Base-by-base conservation (phyloP, 2,888 invertebrate genomes). In the Meganola albula region DNA sequence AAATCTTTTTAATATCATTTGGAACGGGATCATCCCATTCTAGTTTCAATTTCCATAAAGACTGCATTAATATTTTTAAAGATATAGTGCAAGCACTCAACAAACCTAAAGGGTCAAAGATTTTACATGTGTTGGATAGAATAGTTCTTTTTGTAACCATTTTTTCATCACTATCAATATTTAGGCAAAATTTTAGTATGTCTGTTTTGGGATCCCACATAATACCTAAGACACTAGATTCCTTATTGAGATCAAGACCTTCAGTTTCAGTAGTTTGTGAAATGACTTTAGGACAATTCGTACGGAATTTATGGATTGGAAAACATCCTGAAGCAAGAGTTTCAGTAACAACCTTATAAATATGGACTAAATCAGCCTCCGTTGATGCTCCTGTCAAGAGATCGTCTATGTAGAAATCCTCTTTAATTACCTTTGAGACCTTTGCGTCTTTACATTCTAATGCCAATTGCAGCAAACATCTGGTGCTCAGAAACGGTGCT, bases 51-150 rank as follows among this genome's bases (percentile, higher is more conserved):
- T 16, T 2, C 29, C 29, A 30, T 2, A 30, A 7, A 6, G 8
- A 10, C n/a, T 30, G 29, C 0, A 53, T 12, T 0, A 51, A 4
- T 2, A 48, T 34, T 36, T 53, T 48, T 1, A 23, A 22, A 1
- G 13, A 32, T 7, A 48, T 40, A 2, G 27, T 44, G 14, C 37
- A 41, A 1, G 44, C 29, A 21, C 27, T 27, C 3, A 49, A n/a
- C 6, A 53, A 10, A 1, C 50, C 53, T 3, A 52, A 21, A n/a
- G 51, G 48, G 10, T 53, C 51, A 27, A 51, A 56, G 4, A 50
- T 28, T 23, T 42, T 51, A 29, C 29, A 41, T 2, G 48, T 32
- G 0, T 30, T 44, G 6, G 51, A 49, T 3, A 55, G 25, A 16
- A 52, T 48, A 3, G 10, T 26, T 22, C 47, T 14, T 24, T 46